Percentiles rank a stretch among this genome's conserved stretches.
These are phyloP conservation scores for Drosophila putrida DNA, from an alignment of 2,888 invertebrate species.

Conservation along the genomic window DNA sequence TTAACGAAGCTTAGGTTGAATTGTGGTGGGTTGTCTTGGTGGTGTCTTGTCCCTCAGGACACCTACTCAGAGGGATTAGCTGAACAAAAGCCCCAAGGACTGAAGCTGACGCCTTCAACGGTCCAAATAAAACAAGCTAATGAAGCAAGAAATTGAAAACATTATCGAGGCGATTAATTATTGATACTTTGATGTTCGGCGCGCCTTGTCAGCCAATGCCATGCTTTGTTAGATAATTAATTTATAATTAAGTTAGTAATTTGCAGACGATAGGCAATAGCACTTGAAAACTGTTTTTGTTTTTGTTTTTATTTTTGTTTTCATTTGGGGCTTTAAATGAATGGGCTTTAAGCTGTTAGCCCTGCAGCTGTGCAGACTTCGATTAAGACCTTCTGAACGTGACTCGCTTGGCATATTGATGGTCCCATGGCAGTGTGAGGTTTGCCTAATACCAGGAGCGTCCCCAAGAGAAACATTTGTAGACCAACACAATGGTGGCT, in stretches of 20 bases:
- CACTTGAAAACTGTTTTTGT: constrained; percentile 29
- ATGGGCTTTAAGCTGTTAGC: constrained; percentile 62
- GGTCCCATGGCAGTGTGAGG: constrained; percentile 3
- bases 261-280: constrained; percentile 34
- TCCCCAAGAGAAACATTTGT: constrained; percentile 47
- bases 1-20: constrained; percentile 53
- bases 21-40: neutral
- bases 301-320: constrained; percentile 3
- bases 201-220: neutral
- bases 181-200: constrained; percentile 76
- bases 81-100: constrained; percentile 34
- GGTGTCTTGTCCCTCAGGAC: constrained; percentile 5
- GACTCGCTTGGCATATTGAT: constrained; percentile 71
- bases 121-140: constrained; percentile 65
- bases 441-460: neutral
- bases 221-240: constrained; percentile 71
- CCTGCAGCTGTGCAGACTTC: constrained; percentile 57
- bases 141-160: constrained; percentile 81
- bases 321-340: constrained; percentile 45
- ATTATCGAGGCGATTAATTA: constrained; percentile 79
- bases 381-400: constrained; percentile 72
- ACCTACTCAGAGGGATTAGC: constrained; percentile 44
- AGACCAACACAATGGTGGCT: neutral
- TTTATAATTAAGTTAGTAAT: constrained; percentile 78
- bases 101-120: constrained; percentile 39